Evolutionary conservation across 2,888 invertebrate species (phyloP).

Genomic region (Fissipunctia ypsillon): DNA sequence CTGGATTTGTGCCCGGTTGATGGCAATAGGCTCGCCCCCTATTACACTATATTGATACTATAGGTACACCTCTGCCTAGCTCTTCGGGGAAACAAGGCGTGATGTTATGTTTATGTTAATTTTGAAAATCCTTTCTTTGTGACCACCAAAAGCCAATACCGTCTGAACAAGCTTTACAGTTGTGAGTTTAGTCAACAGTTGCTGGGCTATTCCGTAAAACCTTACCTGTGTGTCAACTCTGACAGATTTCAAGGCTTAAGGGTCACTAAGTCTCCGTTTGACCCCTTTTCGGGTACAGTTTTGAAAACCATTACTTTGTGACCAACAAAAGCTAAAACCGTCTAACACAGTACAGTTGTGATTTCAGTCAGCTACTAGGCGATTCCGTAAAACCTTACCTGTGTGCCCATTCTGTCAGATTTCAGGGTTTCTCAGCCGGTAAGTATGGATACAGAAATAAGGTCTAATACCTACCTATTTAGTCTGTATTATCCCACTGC

Average conservation of each 20-base stretch:
- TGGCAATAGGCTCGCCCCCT: no score
- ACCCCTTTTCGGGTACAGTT: no score
- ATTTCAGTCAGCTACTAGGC: no score
- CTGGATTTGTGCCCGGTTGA: no score
- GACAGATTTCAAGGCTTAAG: background rate
- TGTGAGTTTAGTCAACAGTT: background rate
- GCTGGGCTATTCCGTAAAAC: background rate
- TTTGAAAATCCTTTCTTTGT: conserved; percentile 19
- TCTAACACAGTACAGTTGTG: background rate
- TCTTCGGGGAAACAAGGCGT: no score
- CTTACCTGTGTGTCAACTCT: background rate
- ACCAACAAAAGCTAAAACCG: background rate
- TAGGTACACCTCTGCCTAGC: no score
- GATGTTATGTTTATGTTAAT: no score
- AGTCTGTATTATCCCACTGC: no score
- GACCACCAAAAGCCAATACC: background rate
- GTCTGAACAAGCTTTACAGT: background rate
- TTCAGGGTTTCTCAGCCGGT: background rate
- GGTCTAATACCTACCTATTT: no score
- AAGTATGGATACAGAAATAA: background rate
- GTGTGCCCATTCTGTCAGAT: background rate
- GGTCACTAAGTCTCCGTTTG: no score
- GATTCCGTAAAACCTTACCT: background rate
- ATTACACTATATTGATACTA: no score
- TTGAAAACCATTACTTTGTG: conserved; percentile 16